phyloP scores from a whole-genome alignment of 2,888 invertebrate species.

The Hypena proboscidalis region DNA sequence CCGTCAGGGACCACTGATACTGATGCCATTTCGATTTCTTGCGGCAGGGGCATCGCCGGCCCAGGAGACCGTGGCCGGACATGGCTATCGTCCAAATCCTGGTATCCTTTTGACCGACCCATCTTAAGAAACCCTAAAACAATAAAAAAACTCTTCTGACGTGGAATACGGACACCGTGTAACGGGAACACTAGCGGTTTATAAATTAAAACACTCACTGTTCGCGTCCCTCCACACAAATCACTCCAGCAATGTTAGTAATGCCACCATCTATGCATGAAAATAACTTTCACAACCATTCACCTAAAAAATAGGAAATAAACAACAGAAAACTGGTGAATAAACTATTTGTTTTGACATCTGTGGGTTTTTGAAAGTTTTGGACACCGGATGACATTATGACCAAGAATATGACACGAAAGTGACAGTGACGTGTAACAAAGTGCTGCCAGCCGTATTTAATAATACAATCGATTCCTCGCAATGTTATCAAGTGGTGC shows the following conservation, averaged over 20 bases:
- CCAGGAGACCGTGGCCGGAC: conserved; percentile 61
- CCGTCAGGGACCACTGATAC: conserved; percentile 93
- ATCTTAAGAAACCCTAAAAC: conserved; percentile 53
- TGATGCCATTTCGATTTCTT: conserved; percentile 91
- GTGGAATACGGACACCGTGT: conserved; percentile 58
- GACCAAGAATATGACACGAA: too few relatives aligned
- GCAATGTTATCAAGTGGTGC: too few relatives aligned
- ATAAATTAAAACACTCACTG: conserved; percentile 16
- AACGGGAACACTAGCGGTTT: conserved; percentile 60
- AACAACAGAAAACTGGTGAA: conserved; percentile 15
- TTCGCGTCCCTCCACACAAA: conserved; percentile 4
- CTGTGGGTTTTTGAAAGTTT: neutral
- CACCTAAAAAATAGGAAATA: conserved; percentile 13
- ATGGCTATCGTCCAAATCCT: conserved; percentile 85
- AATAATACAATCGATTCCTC: too few relatives aligned
- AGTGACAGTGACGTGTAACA: too few relatives aligned
- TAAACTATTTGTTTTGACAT: conserved; percentile 36
- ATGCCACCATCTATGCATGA: conserved; percentile 2
- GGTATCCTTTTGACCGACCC: conserved; percentile 86
- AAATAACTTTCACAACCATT: conserved; percentile 24
- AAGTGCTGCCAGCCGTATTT: too few relatives aligned
- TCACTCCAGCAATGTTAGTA: neutral
- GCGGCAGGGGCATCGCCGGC: conserved; percentile 83
- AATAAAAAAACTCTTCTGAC: conserved; percentile 55
- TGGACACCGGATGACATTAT: too few relatives aligned